Conservation (phyloP, 2,888 invertebrate species). For the Orthonevra nobilis region DNA sequence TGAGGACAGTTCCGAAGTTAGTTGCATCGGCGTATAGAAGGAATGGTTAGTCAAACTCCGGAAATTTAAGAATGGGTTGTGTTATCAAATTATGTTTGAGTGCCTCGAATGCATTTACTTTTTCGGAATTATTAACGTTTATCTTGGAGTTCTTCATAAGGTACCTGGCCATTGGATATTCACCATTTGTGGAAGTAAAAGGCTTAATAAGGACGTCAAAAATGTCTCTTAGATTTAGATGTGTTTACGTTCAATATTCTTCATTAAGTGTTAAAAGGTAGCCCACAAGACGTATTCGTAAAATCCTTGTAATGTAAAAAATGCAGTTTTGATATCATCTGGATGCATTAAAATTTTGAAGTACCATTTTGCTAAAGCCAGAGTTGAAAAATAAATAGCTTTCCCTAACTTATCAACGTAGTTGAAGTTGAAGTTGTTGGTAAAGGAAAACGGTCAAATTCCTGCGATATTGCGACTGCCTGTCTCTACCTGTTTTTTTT, state of each 20-base stretch:
- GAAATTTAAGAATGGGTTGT: too few relatives aligned
- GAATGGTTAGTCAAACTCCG: background rate
- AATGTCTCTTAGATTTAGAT: background rate
- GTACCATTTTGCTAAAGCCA: background rate
- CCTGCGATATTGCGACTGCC: background rate
- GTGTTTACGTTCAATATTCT: background rate
- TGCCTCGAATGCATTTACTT: too few relatives aligned
- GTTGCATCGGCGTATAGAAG: background rate
- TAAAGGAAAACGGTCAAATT: background rate
- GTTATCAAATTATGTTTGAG: too few relatives aligned
- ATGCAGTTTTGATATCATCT: background rate
- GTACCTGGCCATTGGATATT: background rate
- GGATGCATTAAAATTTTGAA: background rate
- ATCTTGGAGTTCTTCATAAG: background rate
- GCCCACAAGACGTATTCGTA: background rate
- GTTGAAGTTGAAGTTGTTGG: background rate
- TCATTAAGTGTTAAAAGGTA: background rate
- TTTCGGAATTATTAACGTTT: background rate
- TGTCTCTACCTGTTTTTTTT: background rate
- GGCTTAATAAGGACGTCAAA: background rate
- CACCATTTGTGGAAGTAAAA: background rate
- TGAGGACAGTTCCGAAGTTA: background rate
- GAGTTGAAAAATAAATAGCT: background rate
- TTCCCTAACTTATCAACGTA: background rate
- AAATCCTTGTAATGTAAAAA: background rate